Evolutionary conservation across 2,113 vertebrate species (phyloP).

Genomic region (Danio rerio): GRCz12tu NC_133176.1:47984001-47984500

Average conservation of each 20-base stretch:
- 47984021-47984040: slow-evolving; percentile 16
- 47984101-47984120: slow-evolving; percentile 5
- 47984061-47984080: slow-evolving; percentile 1
- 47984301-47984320: slow-evolving; percentile 9
- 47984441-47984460: too few relatives aligned
- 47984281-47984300: not conserved
- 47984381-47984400: not conserved
- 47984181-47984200: slow-evolving; percentile 12
- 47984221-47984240: not conserved
- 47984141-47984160: slow-evolving; percentile 18
- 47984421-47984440: too few relatives aligned
- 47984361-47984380: not conserved
- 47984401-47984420: too few relatives aligned
- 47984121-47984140: not conserved
- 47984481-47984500: too few relatives aligned
- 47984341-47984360: not conserved
- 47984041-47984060: slow-evolving; percentile 12
- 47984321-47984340: not conserved
- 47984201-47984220: slow-evolving; percentile 24
- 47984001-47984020: not conserved
- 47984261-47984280: not conserved
- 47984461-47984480: too few relatives aligned
- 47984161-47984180: not conserved
- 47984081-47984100: slow-evolving; percentile 28
- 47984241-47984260: not conserved